Evolutionary conservation across 1,140 invertebrate species (phyloP).

Genomic region (Hermatobates lingyangjiaoensis): DNA sequence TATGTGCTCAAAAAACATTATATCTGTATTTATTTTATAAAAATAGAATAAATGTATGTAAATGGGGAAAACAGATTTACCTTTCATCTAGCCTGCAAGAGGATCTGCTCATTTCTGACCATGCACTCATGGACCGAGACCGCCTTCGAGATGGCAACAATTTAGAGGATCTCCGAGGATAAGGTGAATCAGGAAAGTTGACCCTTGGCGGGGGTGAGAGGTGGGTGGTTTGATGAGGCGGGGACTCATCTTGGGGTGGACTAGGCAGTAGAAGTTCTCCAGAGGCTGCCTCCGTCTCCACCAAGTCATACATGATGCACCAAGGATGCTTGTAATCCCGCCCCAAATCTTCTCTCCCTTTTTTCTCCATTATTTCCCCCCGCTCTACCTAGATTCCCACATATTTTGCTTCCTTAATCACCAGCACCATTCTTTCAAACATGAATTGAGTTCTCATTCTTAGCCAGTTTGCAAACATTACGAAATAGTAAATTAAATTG

Average conservation of each 20-base stretch:
- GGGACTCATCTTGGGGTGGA: background rate
- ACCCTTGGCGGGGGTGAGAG: constrained; percentile 4
- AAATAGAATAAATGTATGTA: too few relatives aligned
- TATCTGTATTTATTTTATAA: too few relatives aligned
- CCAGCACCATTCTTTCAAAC: too few relatives aligned
- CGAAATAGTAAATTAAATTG: too few relatives aligned
- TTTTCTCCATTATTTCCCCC: too few relatives aligned
- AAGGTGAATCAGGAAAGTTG: constrained; percentile 7
- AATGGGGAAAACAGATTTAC: background rate
- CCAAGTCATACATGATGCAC: constrained; percentile 14
- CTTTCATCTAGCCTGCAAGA: constrained; percentile 9
- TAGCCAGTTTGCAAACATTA: too few relatives aligned
- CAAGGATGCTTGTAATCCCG: constrained; percentile 13
- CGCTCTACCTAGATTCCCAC: too few relatives aligned
- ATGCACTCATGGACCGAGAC: constrained; percentile 9
- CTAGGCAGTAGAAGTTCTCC: constrained; percentile 9
- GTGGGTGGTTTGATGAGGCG: background rate
- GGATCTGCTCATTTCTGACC: constrained; percentile 12
- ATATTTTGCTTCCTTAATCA: too few relatives aligned
- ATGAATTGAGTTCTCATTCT: too few relatives aligned
- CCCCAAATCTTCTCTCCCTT: too few relatives aligned
- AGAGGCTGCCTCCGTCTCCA: constrained; percentile 9
- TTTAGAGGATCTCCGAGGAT: constrained; percentile 7
- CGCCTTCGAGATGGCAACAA: constrained; percentile 1
- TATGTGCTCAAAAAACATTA: too few relatives aligned